Evolutionary conservation across 1,140 invertebrate genomes (phyloP), one percentile per base, ranked within the genome.

Genomic region (Zaprionus vittiger): DNA sequence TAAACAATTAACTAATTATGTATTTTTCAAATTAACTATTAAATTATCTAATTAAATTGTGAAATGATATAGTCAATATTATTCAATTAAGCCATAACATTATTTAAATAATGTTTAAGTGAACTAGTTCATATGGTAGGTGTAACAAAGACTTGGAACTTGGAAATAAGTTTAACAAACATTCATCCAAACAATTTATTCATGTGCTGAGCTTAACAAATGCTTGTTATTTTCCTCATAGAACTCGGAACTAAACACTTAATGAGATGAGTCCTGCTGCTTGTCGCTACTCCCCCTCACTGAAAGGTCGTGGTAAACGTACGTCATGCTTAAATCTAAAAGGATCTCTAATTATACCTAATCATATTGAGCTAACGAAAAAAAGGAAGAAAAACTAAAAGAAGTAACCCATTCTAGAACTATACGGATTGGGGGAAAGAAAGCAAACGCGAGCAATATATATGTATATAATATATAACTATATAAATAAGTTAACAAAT

Each of bases 401-500:
- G 12, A n/a, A 44, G 6, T 34, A 47, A 17, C n/a, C 15, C 15
- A 47, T 47, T 62, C 24, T 28, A 15, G 24, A 75, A 65, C 26
- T 62, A 28, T 20, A 61, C 11, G 41, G 47, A 69, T 37, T 37
- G 41, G 3, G 41, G n/a, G n/a, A n/a, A 47, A 17, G 6, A 47
- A 47, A 47, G 41, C 41, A 47, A 47, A 47, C 15, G 7, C 15
- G 38, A 41, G 15, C 37, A 38, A 38, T 47, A 47, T 47, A 49
- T 22, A 22, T 20, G 14, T 52, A 24, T 22, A 14, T 52, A 22
- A 49, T 44, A 17, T 47, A 49, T 14, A 22, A 14, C 20, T 20
- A 52, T 52, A 52, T 52, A 24, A 52, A 24, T 52, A 24, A 52
- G 20, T 52, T 47, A 78, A 70, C 65, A 57, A 71, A 63, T 67